Conservation (phyloP, 2,113 vertebrate species). For the Malurus elegans region DNA sequence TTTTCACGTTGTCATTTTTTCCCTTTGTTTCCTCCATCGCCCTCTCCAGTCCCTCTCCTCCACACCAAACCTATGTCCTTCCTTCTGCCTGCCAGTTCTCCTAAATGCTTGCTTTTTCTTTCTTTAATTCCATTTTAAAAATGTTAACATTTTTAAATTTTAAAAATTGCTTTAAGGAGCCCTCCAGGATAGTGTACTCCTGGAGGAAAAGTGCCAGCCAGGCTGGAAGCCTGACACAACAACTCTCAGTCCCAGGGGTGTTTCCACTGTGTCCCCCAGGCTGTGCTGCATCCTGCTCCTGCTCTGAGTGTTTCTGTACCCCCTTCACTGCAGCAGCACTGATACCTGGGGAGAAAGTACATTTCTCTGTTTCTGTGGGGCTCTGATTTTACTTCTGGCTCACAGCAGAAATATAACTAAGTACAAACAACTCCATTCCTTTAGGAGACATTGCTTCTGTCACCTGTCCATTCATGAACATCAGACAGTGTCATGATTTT, state of each 20-base stretch:
- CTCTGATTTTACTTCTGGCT: not conserved
- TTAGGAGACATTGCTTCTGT: not conserved
- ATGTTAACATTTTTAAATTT: no score
- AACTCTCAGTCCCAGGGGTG: not conserved
- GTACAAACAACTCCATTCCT: not conserved
- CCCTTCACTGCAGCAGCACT: not conserved
- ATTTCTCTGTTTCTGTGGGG: not conserved
- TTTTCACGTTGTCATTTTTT: not conserved
- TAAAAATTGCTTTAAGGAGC: not conserved
- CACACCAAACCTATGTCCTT: not conserved
- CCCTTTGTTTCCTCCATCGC: not conserved
- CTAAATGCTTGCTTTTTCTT: not conserved
- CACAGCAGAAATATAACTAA: not conserved
- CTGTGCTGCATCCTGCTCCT: not conserved
- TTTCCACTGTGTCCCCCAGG: not conserved
- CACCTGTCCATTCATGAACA: not conserved
- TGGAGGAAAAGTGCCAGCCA: not conserved
- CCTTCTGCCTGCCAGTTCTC: not conserved
- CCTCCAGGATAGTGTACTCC: not conserved
- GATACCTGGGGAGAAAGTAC: not conserved
- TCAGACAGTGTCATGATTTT: not conserved
- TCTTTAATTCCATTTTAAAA: not conserved
- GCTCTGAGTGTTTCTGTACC: not conserved
- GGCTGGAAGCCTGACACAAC: not conserved
- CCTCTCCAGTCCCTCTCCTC: not conserved